Base-by-base conservation (phyloP, 2,888 invertebrate species). In the Drosophila borealis region DNA sequence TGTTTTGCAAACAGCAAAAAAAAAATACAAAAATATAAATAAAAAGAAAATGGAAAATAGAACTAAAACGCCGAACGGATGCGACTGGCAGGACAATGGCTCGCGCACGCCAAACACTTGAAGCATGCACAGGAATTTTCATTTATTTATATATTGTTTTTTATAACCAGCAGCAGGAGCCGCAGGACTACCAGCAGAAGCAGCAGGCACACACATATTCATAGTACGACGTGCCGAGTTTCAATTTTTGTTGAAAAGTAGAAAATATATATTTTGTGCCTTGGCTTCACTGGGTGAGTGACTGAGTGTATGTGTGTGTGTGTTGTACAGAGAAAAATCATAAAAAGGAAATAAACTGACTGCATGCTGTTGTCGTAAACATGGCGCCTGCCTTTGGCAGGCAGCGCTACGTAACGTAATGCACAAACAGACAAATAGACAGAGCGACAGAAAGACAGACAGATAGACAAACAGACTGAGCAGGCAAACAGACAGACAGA, bases 91-190 rank as follows among this genome's bases (percentile, higher is more conserved):
- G 83, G 83, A 83, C 83, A 88, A 83, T 86, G 89, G 83, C 83
- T 88, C 84, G 83, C 83, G 81, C 89, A 88, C 87, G 79, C 84
- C 83, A 71, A 84, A 87, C 88, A 88, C 83, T 84, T 84, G 83
- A 88, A 84, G 89, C 83, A 84, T 84, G 83, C 87, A 87, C 87
- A 87, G 83, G 83, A 88, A 83, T 84, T 84, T 84, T 87, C 89
- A 89, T 89, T 83, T 88, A 89, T 84, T 84, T 84, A 84, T 84
- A 84, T 84, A 84, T 88, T 88, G 83, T 83, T 87, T 88, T 86
- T 83, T 83, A 87, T 88, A 83, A 80, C 88, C 88, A 71, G 53
- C 59, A 57, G 59, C 60, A 72, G 54, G 19, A 67, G 4, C 13
- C 25, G 9, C 25, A 50, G 65, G 4, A 53, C 41, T 17, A 49